phyloP scores from a whole-genome alignment of 2,113 vertebrate genomes.

The Lates calcarifer region DNA sequence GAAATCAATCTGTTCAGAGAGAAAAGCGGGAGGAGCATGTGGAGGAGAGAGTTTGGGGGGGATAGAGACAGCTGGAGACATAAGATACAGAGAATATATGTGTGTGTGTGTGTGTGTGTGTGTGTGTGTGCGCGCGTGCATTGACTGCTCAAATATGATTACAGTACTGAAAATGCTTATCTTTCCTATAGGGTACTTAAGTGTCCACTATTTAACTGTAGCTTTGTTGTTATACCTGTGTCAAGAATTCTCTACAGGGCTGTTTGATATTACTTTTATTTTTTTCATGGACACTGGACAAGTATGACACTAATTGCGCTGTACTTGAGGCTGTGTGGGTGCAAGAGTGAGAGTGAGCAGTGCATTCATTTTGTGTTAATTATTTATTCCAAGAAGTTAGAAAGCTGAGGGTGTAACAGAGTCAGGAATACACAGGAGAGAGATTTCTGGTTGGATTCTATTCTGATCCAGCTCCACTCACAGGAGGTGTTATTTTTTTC shows the following conservation, averaged over 20 bases:
- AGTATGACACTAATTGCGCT: background rate
- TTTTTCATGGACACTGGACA: background rate
- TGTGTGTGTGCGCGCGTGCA: slow-evolving; percentile 3
- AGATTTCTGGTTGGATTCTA: slow-evolving; percentile 33
- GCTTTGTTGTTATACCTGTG: slow-evolving; percentile 25
- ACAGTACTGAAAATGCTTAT: slow-evolving; percentile 23
- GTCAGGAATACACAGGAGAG: slow-evolving; percentile 35
- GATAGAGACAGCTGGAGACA: slow-evolving; percentile 42
- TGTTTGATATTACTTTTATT: background rate
- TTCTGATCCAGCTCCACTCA: slow-evolving; percentile 29
- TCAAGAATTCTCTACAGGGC: slow-evolving; percentile 15
- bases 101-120: slow-evolving; percentile 5
- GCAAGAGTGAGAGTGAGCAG: background rate
- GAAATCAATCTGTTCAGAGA: slow-evolving; percentile 79
- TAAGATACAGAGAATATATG: slow-evolving; percentile 13
- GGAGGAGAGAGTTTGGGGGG: slow-evolving; percentile 20
- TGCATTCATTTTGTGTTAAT: slow-evolving; percentile 25
- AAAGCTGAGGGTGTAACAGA: slow-evolving; percentile 34
- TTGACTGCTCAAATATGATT: slow-evolving; percentile 35
- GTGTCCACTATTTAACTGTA: slow-evolving; percentile 24
- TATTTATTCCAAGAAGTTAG: slow-evolving; percentile 48
- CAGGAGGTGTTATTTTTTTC: slow-evolving; percentile 23
- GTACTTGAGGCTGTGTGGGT: background rate
- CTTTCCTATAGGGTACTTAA: background rate
- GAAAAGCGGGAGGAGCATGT: slow-evolving; percentile 36